Conservation (phyloP, 2,888 invertebrate genomes). For the Hedya salicella region DNA sequence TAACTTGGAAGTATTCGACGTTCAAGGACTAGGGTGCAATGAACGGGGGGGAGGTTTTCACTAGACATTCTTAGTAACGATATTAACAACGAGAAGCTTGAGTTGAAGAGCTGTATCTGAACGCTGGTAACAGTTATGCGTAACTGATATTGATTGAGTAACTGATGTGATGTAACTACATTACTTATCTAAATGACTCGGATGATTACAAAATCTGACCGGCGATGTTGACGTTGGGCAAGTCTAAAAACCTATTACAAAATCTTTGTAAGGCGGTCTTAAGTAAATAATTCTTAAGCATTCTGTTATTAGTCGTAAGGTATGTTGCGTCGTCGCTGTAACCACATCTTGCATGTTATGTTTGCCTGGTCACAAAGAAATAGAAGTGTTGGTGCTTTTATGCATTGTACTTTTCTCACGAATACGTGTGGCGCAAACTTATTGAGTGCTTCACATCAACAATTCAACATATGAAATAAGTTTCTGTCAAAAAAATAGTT, state of each 20-base stretch:
- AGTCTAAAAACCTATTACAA: constrained; percentile 32
- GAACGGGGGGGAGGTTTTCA: neutral
- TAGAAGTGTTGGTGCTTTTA: too few species aligned
- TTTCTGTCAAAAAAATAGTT: too few species aligned
- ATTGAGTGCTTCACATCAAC: too few species aligned
- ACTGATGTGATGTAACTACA: constrained; percentile 12
- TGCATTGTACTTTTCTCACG: too few species aligned
- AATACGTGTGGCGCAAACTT: too few species aligned
- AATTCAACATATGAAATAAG: too few species aligned
- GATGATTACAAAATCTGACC: constrained; percentile 15
- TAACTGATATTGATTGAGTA: neutral
- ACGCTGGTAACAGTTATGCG: neutral
- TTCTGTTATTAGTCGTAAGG: constrained; percentile 5
- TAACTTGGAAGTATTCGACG: constrained; percentile 21
- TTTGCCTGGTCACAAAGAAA: constrained; percentile 12
- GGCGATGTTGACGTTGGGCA: constrained; percentile 24
- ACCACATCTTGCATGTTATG: constrained; percentile 20
- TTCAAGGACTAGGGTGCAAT: constrained; percentile 7
- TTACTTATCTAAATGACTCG: neutral
- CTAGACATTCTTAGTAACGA: neutral
- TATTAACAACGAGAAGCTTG: neutral
- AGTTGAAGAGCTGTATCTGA: neutral
- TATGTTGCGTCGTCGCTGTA: neutral
- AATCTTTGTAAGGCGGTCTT: constrained; percentile 22
- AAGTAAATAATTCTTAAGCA: constrained; percentile 27